Evolutionary conservation across 2,113 vertebrate genomes (phyloP).

Genomic region (Xiphias gladius): DNA sequence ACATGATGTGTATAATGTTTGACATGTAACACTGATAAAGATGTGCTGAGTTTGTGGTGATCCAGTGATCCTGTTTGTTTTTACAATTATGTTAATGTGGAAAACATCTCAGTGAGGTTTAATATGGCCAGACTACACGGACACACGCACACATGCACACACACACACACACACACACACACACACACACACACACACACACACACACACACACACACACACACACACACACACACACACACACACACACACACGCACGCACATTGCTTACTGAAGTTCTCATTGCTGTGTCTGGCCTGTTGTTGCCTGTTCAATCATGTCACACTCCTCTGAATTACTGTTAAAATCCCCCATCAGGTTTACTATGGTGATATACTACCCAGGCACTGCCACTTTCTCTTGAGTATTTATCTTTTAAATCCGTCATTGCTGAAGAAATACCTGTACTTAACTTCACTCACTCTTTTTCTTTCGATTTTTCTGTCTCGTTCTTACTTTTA

Average conservation of each 20-base stretch:
- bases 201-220: conserved; percentile 12
- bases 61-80: conserved; percentile 31
- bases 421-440: neutral
- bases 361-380: neutral
- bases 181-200: neutral
- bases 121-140: conserved; percentile 5
- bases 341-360: neutral
- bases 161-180: conserved; percentile 7
- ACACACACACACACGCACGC: conserved; percentile 5
- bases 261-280: conserved; percentile 22
- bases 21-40: conserved; percentile 1
- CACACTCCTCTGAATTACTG: conserved; percentile 21
- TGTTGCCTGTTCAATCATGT: conserved; percentile 45
- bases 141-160: conserved; percentile 3
- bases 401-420: neutral
- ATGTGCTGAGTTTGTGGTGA: conserved; percentile 4
- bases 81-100: conserved; percentile 48
- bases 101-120: conserved; percentile 31
- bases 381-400: neutral
- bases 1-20: neutral
- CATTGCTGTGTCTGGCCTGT: conserved; percentile 24
- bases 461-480: neutral
- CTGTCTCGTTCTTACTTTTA: neutral
- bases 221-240: neutral
- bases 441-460: neutral